These are phyloP conservation scores for Hecatera dysodea DNA, from an alignment of 2,888 invertebrate genomes.

Conservation along the genomic window DNA sequence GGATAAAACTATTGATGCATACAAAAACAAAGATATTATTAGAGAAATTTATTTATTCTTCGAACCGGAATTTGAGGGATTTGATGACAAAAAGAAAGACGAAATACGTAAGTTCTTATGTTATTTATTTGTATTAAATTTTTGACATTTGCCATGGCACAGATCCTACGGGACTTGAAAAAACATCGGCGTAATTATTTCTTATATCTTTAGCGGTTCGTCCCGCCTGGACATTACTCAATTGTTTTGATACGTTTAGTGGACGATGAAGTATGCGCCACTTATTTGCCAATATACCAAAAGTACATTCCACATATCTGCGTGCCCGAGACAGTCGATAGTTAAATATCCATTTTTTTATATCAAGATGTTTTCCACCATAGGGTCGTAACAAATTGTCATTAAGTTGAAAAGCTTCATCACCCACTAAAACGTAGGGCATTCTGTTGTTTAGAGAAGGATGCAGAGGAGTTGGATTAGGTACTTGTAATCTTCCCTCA, in stretches of 20 bases:
- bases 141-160: constrained; percentile 40
- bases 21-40: background rate
- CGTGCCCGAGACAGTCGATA: constrained; percentile 27
- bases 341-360: constrained; percentile 33
- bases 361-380: constrained; percentile 22
- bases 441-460: constrained; percentile 25
- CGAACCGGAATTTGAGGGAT: constrained; percentile 1
- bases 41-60: constrained; percentile 3
- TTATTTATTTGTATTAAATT: constrained; percentile 37
- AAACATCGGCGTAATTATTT: constrained; percentile 39
- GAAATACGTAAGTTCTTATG: constrained; percentile 27
- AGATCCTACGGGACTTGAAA: constrained; percentile 33
- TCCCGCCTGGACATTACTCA: constrained; percentile 20
- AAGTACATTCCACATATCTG: constrained; percentile 27
- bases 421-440: constrained; percentile 32
- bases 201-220: constrained; percentile 43
- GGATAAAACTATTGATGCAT: constrained; percentile 1
- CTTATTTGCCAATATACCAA: constrained; percentile 24
- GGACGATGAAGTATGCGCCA: constrained; percentile 29
- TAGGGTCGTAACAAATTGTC: constrained; percentile 22
- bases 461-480: constrained; percentile 16
- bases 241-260: constrained; percentile 23
- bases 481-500: constrained; percentile 9
- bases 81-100: background rate
- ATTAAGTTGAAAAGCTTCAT: constrained; percentile 34